phyloP scores from a whole-genome alignment of 2,113 vertebrate genomes.

The Lophochroa leadbeateri region DNA sequence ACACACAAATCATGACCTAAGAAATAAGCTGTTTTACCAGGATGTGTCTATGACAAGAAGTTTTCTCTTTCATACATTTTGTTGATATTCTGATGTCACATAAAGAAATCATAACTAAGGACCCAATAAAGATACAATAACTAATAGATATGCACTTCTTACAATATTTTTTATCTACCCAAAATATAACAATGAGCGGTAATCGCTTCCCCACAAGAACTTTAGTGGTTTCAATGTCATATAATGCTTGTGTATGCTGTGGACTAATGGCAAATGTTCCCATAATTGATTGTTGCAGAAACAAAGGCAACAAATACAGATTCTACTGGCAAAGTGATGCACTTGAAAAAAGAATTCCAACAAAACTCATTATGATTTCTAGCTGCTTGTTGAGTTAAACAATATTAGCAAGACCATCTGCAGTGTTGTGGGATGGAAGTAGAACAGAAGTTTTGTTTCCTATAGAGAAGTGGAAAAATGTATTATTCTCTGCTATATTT shows the following conservation, averaged over 20 bases:
- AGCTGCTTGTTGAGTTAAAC: not conserved
- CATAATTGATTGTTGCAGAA: not conserved
- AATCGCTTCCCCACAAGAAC: not conserved
- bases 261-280: not conserved
- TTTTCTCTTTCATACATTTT: not conserved
- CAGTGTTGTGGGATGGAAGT: not conserved
- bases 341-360: not conserved
- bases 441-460: not conserved
- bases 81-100: not conserved
- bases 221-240: not conserved
- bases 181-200: not conserved
- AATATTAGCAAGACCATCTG: not conserved
- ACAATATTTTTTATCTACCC: not conserved
- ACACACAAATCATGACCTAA: not conserved
- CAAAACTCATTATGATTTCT: not conserved
- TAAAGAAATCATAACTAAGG: not conserved
- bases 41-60: rapidly evolving
- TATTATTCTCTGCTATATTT: not conserved
- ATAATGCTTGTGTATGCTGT: not conserved
- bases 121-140: not conserved
- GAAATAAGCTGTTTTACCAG: not conserved
- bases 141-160: not conserved
- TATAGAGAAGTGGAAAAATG: not conserved
- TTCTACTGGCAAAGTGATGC: not conserved
- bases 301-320: not conserved